A percentile compares a stretch with the other conserved stretches of the same genome.
Evolutionary conservation across 1,140 invertebrate genomes (phyloP).

Genomic region (Formica selysi): DNA sequence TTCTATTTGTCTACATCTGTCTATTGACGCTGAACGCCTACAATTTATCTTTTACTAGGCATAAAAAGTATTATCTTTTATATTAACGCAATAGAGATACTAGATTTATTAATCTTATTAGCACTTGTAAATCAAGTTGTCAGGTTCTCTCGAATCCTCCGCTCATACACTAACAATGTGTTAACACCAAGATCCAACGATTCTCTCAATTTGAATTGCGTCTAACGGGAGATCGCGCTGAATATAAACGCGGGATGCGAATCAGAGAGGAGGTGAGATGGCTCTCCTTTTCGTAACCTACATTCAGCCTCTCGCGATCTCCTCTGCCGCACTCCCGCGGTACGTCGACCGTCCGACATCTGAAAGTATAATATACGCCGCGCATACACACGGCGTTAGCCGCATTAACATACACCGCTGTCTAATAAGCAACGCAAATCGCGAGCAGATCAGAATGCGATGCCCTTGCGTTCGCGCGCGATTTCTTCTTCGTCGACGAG

Average conservation of each 20-base stretch:
- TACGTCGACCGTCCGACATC: conserved; percentile 75
- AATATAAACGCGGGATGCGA: conserved; percentile 31
- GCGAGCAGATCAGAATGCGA: conserved; percentile 56
- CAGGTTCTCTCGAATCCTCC: too few relatives aligned
- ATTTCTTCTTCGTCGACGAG: conserved; percentile 13
- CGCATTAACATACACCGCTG: conserved; percentile 75
- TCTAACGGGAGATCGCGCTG: conserved; percentile 56
- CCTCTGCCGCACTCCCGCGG: conserved; percentile 54
- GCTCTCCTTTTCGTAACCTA: conserved; percentile 62
- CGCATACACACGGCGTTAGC: conserved; percentile 62
- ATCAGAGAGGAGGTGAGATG: conserved; percentile 9
- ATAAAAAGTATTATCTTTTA: too few relatives aligned
- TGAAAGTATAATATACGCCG: conserved; percentile 79
- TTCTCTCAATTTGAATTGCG: background rate
- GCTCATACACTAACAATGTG: background rate
- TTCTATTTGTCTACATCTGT: too few relatives aligned
- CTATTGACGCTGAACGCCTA: too few relatives aligned
- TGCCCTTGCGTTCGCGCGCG: conserved; percentile 45
- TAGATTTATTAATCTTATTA: too few relatives aligned
- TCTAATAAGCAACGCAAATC: conserved; percentile 81
- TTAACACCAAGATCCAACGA: background rate
- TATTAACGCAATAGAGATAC: too few relatives aligned
- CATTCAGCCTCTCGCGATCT: conserved; percentile 68
- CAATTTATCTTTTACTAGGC: too few relatives aligned
- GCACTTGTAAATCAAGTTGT: too few relatives aligned